Base-by-base conservation (phyloP, 2,797 vertebrate species). In the Rhodeus uyekii region DNA sequence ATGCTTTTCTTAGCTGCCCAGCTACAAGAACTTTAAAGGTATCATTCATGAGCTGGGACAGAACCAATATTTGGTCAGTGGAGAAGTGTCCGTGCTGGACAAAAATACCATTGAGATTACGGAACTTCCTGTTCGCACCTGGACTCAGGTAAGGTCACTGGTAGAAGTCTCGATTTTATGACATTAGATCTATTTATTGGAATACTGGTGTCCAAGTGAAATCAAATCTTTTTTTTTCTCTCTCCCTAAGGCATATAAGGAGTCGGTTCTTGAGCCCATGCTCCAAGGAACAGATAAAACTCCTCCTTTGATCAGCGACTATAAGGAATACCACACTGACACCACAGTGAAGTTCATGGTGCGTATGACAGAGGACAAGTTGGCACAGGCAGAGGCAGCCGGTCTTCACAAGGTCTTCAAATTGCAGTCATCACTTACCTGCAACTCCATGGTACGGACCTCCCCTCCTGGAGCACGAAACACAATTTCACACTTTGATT, bases 351-450 rank as follows among this genome's bases (percentile, higher is more conserved):
- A 99, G 93, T 99, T 99, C 87, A 93, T 99, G 89, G 96, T 99
- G 53, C 97, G 98, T 89, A 97, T 99, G 97, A 96, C 96, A 1
- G 98, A 98, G 93, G 98, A 99, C 89, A 99, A 99, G 81, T 95
- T 99, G 87, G 93, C 95, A 48, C 97, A 99, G 89, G 98, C 98
- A 12, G 98, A 99, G 92, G 94, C 97, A 44, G 97, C 93, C 10
- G 98, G 98, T 22, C 92, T 99, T 63, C 98, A 99, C 92, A 99
- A 99, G 93, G 97, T 99, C 87, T 99, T 99, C 91, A 99, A 99
- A 86, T 95, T 99, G 87, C 98, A 99, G 90, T 98, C 98, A 85
- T 96, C 95, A 86, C 96, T 99, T 87, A 99, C 98, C 90, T 99
- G 98, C 92, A 98, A 99, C 95, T 99, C 97, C 68, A 99, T 99